These are phyloP conservation scores for Spheniscus mendiculus DNA, from an alignment of 2,113 vertebrate genomes.

Conservation along the genomic window DNA sequence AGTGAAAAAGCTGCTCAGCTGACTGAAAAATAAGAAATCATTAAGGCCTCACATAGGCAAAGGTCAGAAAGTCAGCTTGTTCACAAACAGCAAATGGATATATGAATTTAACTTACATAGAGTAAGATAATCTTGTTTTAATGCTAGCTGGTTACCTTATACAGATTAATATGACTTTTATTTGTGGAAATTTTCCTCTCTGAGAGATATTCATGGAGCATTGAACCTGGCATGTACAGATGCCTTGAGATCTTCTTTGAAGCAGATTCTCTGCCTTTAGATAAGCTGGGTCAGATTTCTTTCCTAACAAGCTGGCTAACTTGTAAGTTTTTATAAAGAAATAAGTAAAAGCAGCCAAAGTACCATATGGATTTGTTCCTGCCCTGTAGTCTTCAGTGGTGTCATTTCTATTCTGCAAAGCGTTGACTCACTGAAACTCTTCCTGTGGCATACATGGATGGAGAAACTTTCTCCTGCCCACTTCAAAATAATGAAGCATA, in stretches of 20 bases:
- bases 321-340: background rate
- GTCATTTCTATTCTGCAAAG: background rate
- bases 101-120: background rate
- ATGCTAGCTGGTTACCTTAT: background rate
- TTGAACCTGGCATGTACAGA: background rate
- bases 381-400: background rate
- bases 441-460: background rate
- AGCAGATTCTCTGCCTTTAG: background rate
- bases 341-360: background rate
- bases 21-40: background rate
- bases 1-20: background rate
- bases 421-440: background rate
- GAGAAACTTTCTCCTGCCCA: background rate
- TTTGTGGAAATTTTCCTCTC: background rate
- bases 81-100: background rate
- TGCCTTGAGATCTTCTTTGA: background rate
- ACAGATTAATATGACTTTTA: background rate
- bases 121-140: background rate
- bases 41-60: background rate
- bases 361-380: background rate
- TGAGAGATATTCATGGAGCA: background rate
- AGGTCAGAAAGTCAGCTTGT: background rate
- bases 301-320: background rate
- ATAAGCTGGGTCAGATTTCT: slow-evolving; percentile 6
- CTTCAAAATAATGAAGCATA: background rate